Conservation (phyloP, 2,113 vertebrate genomes). For the Chroicocephalus ridibundus region DNA sequence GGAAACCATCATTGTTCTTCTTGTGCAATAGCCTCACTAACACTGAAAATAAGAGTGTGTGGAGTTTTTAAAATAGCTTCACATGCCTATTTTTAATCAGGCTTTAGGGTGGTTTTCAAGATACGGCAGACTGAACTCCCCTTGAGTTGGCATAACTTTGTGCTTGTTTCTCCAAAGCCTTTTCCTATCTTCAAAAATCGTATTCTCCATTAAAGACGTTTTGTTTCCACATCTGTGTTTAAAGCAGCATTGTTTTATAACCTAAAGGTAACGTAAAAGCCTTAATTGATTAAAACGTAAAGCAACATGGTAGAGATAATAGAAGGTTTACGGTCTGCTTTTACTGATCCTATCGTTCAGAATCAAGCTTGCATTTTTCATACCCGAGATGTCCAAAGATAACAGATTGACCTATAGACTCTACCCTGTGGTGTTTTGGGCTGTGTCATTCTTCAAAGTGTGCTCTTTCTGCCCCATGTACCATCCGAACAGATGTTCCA, state of each 20-base stretch:
- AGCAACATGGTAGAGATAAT: background rate
- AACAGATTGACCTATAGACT: background rate
- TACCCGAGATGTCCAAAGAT: background rate
- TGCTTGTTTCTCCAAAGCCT: background rate
- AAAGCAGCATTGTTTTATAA: background rate
- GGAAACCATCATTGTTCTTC: background rate
- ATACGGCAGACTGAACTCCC: background rate
- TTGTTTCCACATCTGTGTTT: background rate
- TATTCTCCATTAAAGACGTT: background rate
- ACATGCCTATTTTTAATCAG: background rate
- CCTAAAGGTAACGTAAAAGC: accelerated
- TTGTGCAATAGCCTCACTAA: background rate
- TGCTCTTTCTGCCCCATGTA: background rate
- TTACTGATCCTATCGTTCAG: background rate
- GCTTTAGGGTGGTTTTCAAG: background rate
- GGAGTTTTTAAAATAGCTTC: background rate
- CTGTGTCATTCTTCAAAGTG: background rate
- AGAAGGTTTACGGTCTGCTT: background rate
- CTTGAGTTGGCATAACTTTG: background rate
- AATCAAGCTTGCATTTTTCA: background rate
- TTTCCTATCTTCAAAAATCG: background rate
- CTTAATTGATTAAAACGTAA: background rate
- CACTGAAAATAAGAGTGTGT: background rate
- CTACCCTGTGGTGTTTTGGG: background rate
- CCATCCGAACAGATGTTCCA: background rate